Conservation (phyloP, 2,113 vertebrate species). For the Lepus europaeus region DNA sequence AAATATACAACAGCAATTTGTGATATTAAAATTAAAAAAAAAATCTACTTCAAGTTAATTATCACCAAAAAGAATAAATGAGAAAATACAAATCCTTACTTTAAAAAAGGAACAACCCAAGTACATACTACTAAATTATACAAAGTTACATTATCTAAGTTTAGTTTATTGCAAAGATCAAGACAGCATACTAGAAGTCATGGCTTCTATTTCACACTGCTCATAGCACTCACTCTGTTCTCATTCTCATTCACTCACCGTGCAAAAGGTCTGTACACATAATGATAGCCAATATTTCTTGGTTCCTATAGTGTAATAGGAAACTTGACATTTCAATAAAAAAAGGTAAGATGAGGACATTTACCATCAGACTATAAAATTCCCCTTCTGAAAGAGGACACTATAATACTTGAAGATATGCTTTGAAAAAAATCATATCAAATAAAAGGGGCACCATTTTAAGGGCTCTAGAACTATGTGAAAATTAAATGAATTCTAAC, state of each 20-base stretch:
- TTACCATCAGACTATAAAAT: constrained; percentile 82
- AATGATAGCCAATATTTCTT: constrained; percentile 49
- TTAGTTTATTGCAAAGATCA: constrained; percentile 86
- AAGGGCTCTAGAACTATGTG: constrained; percentile 73
- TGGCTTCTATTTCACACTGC: constrained; percentile 40
- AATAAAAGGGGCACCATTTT: constrained; percentile 80
- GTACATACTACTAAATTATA: constrained; percentile 77
- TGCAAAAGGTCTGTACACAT: constrained; percentile 46
- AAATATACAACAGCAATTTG: constrained; percentile 45
- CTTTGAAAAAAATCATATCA: constrained; percentile 82
- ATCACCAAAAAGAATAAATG: constrained; percentile 47
- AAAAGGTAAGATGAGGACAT: constrained; percentile 83
- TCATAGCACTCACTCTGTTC: background rate
- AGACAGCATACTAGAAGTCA: constrained; percentile 68
- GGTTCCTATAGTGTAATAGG: constrained; percentile 68
- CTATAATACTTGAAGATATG: constrained; percentile 64
- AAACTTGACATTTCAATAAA: constrained; percentile 77
- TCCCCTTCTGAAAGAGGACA: constrained; percentile 55
- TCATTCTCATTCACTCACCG: background rate
- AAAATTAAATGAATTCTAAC: constrained; percentile 67
- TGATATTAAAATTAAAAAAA: constrained; percentile 41
- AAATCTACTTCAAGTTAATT: background rate
- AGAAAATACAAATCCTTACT: constrained; percentile 68
- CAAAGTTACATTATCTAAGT: constrained; percentile 76
- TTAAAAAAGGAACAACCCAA: constrained; percentile 69